These are phyloP conservation scores for Diarsia dahlii DNA, from an alignment of 2,888 invertebrate genomes.

Conservation along the genomic window DNA sequence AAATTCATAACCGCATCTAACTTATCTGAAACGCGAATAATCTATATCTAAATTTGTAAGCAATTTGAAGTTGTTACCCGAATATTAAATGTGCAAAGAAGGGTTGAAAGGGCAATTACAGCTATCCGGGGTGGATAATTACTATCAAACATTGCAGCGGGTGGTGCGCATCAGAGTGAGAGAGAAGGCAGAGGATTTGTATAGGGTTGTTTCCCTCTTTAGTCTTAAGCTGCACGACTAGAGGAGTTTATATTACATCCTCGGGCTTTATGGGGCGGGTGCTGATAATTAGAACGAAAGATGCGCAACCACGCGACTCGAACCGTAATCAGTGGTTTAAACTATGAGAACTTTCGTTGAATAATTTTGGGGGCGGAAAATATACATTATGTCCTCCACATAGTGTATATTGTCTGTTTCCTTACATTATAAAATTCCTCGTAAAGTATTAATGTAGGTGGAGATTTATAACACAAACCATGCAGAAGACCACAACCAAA, in stretches of 20 bases:
- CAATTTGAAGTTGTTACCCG: constrained; percentile 75
- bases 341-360: constrained; percentile 68
- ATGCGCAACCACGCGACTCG: constrained; percentile 88
- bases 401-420: background rate
- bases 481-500: background rate
- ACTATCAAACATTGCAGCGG: constrained; percentile 73
- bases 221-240: constrained; percentile 75
- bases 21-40: constrained; percentile 62
- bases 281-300: constrained; percentile 88
- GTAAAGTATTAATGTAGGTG: background rate
- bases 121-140: constrained; percentile 73
- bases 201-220: constrained; percentile 67
- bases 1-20: constrained; percentile 61
- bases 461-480: background rate
- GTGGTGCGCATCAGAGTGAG: constrained; percentile 64
- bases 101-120: constrained; percentile 79
- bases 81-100: constrained; percentile 79
- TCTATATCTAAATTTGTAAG: constrained; percentile 71
- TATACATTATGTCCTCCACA: constrained; percentile 1
- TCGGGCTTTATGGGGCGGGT: constrained; percentile 80
- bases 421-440: background rate
- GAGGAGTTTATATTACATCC: constrained; percentile 77
- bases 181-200: constrained; percentile 62
- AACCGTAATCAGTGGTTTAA: constrained; percentile 78
- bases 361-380: constrained; percentile 56